Percentiles rank a stretch among this genome's conserved stretches.
phyloP scores from a whole-genome alignment of 2,113 vertebrate genomes.

The Rutilus rutilus region DNA sequence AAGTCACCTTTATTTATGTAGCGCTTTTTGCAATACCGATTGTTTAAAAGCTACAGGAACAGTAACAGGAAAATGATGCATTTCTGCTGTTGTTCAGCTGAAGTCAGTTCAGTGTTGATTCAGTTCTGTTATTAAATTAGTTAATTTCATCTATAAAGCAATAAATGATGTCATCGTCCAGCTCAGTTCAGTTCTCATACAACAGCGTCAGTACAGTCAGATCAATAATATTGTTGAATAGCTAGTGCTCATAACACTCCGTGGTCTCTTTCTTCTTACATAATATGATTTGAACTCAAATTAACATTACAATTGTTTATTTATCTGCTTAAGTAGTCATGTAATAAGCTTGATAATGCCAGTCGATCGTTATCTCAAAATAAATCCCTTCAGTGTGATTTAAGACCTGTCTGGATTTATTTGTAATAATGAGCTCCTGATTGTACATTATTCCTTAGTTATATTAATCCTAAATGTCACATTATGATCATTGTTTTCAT shows the following conservation, averaged over 20 bases:
- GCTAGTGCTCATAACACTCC: background rate
- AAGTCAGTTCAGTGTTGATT: no score
- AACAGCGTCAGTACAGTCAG: no score
- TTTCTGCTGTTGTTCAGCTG: no score
- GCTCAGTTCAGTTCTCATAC: no score
- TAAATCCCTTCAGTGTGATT: conserved; percentile 10
- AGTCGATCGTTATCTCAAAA: background rate
- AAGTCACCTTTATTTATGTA: no score
- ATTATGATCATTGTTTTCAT: conserved; percentile 11
- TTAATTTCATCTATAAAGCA: no score
- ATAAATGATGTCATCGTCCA: no score
- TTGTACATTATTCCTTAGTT: background rate
- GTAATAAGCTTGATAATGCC: conserved; percentile 4
- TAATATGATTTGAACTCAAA: background rate
- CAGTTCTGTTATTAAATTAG: no score
- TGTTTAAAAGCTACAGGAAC: no score
- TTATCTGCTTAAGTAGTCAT: background rate
- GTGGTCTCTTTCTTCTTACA: background rate
- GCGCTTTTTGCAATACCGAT: no score
- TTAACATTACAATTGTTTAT: background rate
- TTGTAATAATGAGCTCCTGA: conserved; percentile 4
- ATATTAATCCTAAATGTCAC: conserved; percentile 20
- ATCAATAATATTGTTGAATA: no score
- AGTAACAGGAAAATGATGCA: no score
- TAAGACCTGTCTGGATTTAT: background rate